Evolutionary conservation across 2,888 invertebrate species (phyloP).

Genomic region (Tetropium fuscum): DNA sequence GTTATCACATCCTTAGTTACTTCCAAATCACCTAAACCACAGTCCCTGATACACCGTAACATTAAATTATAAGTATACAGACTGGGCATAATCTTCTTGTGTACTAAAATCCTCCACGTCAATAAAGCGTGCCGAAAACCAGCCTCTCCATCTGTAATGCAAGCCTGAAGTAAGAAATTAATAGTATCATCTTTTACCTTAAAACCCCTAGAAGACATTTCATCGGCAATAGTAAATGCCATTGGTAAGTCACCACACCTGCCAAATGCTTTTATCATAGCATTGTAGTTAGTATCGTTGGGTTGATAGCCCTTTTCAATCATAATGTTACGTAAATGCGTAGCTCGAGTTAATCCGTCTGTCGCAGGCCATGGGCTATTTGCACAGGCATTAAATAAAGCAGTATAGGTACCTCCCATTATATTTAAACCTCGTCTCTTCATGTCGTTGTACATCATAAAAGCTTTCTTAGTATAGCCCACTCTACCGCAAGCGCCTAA

Average conservation of each 20-base stretch:
- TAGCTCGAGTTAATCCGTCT: constrained; percentile 78
- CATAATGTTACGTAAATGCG: constrained; percentile 75
- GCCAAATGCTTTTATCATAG: constrained; percentile 93
- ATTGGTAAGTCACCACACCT: constrained; percentile 81
- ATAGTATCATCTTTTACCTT: constrained; percentile 76
- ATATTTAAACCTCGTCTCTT: constrained; percentile 77
- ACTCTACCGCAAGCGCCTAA: constrained; percentile 85
- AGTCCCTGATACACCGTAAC: constrained; percentile 83
- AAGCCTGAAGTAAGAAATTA: constrained; percentile 86
- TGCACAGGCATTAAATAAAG: constrained; percentile 89
- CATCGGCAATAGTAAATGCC: constrained; percentile 87
- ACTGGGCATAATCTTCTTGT: constrained; percentile 74
- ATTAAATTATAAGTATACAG: constrained; percentile 85
- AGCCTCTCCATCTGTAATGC: constrained; percentile 80
- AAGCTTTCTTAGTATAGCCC: constrained; percentile 89
- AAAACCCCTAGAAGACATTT: constrained; percentile 77
- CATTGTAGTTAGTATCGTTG: constrained; percentile 84
- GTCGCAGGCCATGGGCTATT: constrained; percentile 75
- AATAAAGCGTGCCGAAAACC: constrained; percentile 86
- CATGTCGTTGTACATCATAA: constrained; percentile 86
- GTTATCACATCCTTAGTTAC: constrained; percentile 68
- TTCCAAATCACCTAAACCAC: constrained; percentile 78
- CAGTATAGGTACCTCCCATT: constrained; percentile 82
- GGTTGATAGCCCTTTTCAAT: constrained; percentile 76
- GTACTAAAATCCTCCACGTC: constrained; percentile 88